Base-by-base conservation (phyloP, 2,888 invertebrate species). In the Lissocephala sabroskyi region DNA sequence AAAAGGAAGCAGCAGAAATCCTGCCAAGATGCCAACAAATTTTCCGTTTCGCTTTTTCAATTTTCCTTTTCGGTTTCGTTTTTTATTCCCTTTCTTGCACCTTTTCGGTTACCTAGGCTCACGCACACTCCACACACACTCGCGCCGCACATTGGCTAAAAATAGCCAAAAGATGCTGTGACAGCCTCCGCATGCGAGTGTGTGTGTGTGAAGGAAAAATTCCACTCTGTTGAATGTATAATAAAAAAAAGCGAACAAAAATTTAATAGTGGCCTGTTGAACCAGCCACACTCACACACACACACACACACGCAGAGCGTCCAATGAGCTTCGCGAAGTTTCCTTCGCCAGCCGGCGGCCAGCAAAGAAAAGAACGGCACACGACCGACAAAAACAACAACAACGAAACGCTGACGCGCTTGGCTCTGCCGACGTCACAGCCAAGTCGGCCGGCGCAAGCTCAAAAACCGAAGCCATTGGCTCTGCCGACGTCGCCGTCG, bases 261-360 rank as follows among this genome's bases (percentile, higher is more conserved):
- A 14, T 41, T 28, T 64, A 77, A 65, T 77, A 58, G 59, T 71
- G 61, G 79, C 79, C 79, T 79, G 79, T 78, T 77, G 77, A 79
- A 66, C 79, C 58, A 59, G 56, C 37, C 52, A 56, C 43, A 16
- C 16, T 19, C 37, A 41, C 6, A 29, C 41, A 30, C 41, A 17
- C 29, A 26, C 23, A n/a, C 39, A 30, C 17, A 32, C 36, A 23
- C n/a, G 11, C n/a, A 41, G 5, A 41, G 5, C 32, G 9, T 7
- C 23, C 35, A 16, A 18, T 16, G n/a, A 26, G 16, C 16, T 18
- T 29, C 30, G 17, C 28, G 11, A 29, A 29, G 41, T 23, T 16
- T 35, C 16, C 13, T 35, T 35, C 16, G 16, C 10, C 35, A 35
- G 16, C 35, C 13, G 16, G 10, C 35, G 14, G 16, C 35, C 35